phyloP scores from a whole-genome alignment of 2,113 vertebrate species.

The Engystomops pustulosus region DNA sequence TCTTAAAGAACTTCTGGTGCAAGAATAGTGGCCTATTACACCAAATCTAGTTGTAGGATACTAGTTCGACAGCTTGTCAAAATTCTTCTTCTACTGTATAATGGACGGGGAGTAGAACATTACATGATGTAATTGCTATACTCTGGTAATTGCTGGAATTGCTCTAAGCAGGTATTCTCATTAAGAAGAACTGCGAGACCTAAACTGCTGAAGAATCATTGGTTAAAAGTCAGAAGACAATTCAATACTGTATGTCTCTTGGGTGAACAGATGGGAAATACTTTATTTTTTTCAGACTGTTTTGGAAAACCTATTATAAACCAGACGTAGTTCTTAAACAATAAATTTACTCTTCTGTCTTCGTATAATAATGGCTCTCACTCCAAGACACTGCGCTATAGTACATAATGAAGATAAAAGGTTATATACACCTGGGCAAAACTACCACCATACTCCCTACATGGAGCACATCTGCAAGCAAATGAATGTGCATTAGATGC shows the following conservation, averaged over 20 bases:
- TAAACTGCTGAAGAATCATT: neutral
- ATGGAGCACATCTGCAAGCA: constrained; percentile 20
- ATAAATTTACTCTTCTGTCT: neutral
- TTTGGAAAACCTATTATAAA: neutral
- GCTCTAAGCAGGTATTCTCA: neutral
- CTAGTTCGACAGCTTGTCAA: neutral
- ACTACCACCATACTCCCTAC: neutral
- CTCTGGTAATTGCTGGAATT: neutral
- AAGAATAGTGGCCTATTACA: neutral
- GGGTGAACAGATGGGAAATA: constrained; percentile 9
- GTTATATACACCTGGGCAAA: constrained; percentile 3
- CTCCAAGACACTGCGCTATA: neutral
- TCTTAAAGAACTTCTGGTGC: neutral
- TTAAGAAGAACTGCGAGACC: neutral
- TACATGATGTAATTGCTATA: neutral
- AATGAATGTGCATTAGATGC: neutral
- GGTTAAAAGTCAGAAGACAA: neutral
- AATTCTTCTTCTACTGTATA: neutral
- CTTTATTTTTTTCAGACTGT: neutral
- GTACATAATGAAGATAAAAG: neutral
- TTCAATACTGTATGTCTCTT: neutral
- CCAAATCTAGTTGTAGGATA: neutral
- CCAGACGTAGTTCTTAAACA: neutral
- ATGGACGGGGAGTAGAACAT: neutral
- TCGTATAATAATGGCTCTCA: neutral